Evolutionary conservation across 2,888 invertebrate genomes (phyloP).

Genomic region (Mesodorylaimus sp.): DNA sequence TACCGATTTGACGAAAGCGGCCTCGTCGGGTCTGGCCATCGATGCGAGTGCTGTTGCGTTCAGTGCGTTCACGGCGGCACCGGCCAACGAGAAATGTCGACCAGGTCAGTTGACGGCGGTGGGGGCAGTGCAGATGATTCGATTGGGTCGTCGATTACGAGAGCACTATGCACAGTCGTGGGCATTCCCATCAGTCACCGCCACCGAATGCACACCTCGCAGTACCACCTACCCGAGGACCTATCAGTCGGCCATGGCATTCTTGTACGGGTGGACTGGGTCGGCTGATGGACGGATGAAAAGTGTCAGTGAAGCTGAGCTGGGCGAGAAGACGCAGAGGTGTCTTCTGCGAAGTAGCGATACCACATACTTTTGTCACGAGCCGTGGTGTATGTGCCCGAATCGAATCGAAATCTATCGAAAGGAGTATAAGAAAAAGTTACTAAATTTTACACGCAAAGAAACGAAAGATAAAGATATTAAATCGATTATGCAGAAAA

Average conservation of each 20-base stretch:
- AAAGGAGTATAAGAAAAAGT: neutral
- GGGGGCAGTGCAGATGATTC: neutral
- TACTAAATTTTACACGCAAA: no score
- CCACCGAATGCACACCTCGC: constrained; percentile 36
- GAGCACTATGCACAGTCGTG: neutral
- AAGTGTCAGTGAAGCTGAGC: no score
- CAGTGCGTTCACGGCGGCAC: constrained; percentile 49
- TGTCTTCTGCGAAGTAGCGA: neutral
- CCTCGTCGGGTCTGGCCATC: neutral
- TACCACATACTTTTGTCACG: neutral
- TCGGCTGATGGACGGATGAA: no score
- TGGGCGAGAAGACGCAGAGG: neutral
- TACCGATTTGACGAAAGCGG: neutral
- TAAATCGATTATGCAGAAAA: neutral
- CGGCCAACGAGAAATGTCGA: constrained; percentile 50
- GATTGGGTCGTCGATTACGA: neutral
- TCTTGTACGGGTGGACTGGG: constrained; percentile 51
- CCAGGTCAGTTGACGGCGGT: constrained; percentile 38
- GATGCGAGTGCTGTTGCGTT: neutral
- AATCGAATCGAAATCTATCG: neutral
- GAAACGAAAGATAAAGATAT: neutral
- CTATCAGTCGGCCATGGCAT: constrained; percentile 64
- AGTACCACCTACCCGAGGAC: constrained; percentile 70
- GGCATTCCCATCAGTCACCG: neutral
- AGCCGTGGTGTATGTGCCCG: neutral